phyloP scores from a whole-genome alignment of 1,140 invertebrate genomes.

The Dufourea novaeangliae region DNA sequence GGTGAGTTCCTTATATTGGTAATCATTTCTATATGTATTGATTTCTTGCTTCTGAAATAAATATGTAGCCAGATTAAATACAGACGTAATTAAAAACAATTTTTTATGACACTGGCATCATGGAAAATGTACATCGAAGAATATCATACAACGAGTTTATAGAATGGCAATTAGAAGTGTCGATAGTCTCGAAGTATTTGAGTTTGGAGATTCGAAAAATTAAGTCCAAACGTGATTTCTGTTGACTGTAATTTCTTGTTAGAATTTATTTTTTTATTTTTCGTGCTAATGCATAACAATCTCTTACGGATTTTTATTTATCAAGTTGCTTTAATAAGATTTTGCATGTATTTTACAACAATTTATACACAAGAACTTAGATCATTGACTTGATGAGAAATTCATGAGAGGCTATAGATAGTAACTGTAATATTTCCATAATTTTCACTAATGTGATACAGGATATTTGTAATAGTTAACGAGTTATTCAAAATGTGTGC shows the following conservation, averaged over 20 bases:
- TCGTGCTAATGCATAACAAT: neutral
- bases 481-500: slow-evolving; percentile 42
- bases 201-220: neutral
- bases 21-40: slow-evolving; percentile 53
- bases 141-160: neutral
- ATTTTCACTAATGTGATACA: slow-evolving; percentile 23
- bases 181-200: neutral
- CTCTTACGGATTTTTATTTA: slow-evolving; percentile 12
- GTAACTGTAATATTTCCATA: slow-evolving; percentile 14
- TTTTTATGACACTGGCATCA: neutral
- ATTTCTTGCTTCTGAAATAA: slow-evolving; percentile 37
- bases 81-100: neutral
- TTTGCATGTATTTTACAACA: neutral
- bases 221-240: slow-evolving; percentile 1
- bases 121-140: slow-evolving; percentile 2
- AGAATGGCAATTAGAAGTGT: neutral
- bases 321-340: neutral
- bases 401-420: slow-evolving; percentile 1
- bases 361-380: neutral
- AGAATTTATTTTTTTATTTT: neutral
- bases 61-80: neutral
- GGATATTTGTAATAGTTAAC: slow-evolving; percentile 44
- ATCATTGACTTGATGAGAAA: neutral
- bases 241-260: neutral
- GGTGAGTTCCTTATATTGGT: slow-evolving; percentile 70